Percentiles rank a stretch among this genome's conserved stretches.
Conservation (phyloP, 2,113 vertebrate species). For the Acanthisitta chloris region DNA sequence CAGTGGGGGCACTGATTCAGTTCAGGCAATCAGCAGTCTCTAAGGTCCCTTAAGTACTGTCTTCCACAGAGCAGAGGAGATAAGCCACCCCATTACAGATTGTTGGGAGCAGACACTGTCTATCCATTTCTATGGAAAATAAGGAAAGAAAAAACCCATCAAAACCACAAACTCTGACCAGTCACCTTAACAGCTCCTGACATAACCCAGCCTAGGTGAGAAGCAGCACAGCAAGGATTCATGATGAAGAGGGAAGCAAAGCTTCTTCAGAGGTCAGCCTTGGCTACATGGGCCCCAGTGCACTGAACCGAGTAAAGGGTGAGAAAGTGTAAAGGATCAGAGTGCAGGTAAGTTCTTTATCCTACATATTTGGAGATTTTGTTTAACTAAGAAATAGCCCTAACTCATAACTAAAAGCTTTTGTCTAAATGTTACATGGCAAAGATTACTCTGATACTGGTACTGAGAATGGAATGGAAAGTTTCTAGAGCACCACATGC, state of each 20-base stretch:
- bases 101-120: background rate
- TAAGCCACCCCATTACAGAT: fast-evolving
- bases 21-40: background rate
- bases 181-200: background rate
- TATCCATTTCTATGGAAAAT: background rate
- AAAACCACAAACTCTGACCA: background rate
- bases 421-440: background rate
- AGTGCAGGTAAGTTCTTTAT: conserved; percentile 16
- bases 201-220: background rate
- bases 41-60: background rate
- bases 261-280: background rate
- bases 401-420: background rate
- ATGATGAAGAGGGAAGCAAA: background rate
- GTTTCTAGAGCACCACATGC: background rate
- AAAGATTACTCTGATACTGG: background rate
- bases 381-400: background rate
- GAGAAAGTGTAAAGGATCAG: background rate
- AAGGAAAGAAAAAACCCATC: background rate
- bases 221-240: background rate
- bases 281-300: background rate
- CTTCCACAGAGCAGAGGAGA: background rate
- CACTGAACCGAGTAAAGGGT: background rate
- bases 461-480: background rate
- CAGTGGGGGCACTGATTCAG: background rate
- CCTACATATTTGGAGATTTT: background rate